Base-by-base conservation (phyloP, 30 jellyfish, hydroid and myxozoan species). In the Rhopilema esculentum region DNA sequence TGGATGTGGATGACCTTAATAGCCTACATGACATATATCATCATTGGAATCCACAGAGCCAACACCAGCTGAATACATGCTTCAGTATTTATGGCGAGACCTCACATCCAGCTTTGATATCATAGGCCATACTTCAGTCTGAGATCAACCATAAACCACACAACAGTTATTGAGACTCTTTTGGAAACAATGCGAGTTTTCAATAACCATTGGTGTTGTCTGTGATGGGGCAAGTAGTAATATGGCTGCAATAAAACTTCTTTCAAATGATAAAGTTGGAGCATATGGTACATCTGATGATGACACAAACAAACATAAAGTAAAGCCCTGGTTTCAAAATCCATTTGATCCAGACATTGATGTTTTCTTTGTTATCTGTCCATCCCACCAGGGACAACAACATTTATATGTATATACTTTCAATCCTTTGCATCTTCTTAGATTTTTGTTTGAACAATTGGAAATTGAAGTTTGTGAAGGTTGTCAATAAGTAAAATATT, bases 41-140 rank as follows among this genome's bases (percentile, higher is more conserved):
- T 1, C 79, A 0, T 49, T 49, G 27, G 65, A 79, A 21, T 57
- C 89, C 18, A 26, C 80, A 21, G 81, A 79, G 48, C 89, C 80
- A 26, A 64, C 33, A 27, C 89, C 89, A 2, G 80, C 87, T 16
- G 87, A 76, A 76, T 76, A 76, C 57, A 50, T 76, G 18, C 61
- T 76, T 32, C 87, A 76, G 70, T 79, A 52, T 61, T 32, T 79
- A 17, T 79, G 89, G 89, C 65, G 89, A 66, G 89, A 79, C 65
- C 20, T 79, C 69, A 79, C 89, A 61, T 79, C 89, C 73, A 76
- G 75, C 30, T 76, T 16, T 76, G 87, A 76, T 29, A 50, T 76
- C 32, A 76, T 76, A 32, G 87, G 87, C 26, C 77, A 22, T 76
- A 76, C 53, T 76, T 49, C 30, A 76, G 75, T 62, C 30, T 76